phyloP scores from a whole-genome alignment of 2,113 vertebrate genomes.

The Sciurus niger region DNA sequence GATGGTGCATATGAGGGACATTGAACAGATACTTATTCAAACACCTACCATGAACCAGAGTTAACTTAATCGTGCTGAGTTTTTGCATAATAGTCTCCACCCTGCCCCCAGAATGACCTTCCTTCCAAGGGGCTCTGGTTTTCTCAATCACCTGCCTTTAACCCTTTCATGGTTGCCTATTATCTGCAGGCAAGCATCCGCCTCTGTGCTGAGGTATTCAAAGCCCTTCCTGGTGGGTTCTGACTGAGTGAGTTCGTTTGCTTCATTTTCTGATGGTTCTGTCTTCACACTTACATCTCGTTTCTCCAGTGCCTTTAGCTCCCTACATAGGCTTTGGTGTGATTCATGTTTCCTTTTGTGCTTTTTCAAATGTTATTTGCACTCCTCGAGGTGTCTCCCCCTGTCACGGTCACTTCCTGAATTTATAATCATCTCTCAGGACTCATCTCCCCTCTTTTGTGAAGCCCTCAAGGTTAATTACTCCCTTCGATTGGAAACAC shows the following conservation, averaged over 20 bases:
- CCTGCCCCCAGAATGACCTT: not conserved
- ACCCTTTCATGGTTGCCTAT: not conserved
- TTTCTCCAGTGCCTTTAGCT: too few species aligned
- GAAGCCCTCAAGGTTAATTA: constrained; percentile 54
- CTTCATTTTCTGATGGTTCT: not conserved
- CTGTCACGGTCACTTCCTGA: not conserved
- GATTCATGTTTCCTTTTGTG: not conserved
- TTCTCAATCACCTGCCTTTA: not conserved
- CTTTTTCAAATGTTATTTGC: not conserved
- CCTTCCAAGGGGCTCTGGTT: not conserved
- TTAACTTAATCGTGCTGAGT: constrained; percentile 38
- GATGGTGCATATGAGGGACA: not conserved
- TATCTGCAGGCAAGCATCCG: not conserved
- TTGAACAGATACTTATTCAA: not conserved
- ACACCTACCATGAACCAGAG: not conserved
- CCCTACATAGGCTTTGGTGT: not conserved
- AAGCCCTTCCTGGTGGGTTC: not conserved
- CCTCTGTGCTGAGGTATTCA: not conserved
- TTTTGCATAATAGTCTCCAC: constrained; percentile 1
- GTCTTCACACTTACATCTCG: not conserved
- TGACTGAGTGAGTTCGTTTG: not conserved
- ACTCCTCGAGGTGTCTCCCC: not conserved
- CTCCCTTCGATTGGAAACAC: constrained; percentile 1
- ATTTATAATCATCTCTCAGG: constrained; percentile 4
- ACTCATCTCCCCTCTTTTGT: constrained; percentile 18